Percentiles rank a stretch among this genome's conserved stretches.
Conservation (phyloP, 2,797 vertebrate genomes). For the Spheniscus humboldti region DNA sequence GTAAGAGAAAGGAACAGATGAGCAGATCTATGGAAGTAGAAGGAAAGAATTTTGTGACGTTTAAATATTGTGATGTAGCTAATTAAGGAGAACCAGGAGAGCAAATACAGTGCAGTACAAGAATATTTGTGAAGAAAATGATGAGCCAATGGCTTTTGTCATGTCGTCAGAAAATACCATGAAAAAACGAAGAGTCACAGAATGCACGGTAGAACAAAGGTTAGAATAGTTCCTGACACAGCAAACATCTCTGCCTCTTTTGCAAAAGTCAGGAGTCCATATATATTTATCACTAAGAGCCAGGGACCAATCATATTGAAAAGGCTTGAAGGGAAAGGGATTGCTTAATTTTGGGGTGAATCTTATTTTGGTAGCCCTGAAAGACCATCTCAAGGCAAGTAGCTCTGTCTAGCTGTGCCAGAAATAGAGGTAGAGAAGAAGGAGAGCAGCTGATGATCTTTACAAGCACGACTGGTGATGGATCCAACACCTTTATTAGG, state of each 20-base stretch:
- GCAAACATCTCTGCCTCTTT: not conserved
- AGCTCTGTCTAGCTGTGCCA: not conserved
- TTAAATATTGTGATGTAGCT: not conserved
- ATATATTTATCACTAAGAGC: not conserved
- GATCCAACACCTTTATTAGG: not conserved
- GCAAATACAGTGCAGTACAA: not conserved
- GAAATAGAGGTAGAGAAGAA: not conserved
- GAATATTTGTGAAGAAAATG: not conserved
- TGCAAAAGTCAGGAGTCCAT: not conserved
- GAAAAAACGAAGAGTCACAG: not conserved
- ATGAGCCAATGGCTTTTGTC: not conserved
- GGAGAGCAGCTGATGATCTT: not conserved
- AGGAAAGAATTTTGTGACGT: not conserved
- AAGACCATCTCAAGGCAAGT: not conserved
- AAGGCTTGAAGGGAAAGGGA: not conserved
- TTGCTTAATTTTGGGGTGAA: not conserved
- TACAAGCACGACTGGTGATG: not conserved
- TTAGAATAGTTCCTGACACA: not conserved
- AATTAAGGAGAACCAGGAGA: not conserved
- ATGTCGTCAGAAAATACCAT: not conserved
- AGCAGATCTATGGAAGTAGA: not conserved
- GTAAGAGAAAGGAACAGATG: not conserved
- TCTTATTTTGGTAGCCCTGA: not conserved
- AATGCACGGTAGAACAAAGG: not conserved
- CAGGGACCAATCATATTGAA: not conserved